phyloP scores from a whole-genome alignment of 2,797 vertebrate species.

The Acridotheres tristis region DNA sequence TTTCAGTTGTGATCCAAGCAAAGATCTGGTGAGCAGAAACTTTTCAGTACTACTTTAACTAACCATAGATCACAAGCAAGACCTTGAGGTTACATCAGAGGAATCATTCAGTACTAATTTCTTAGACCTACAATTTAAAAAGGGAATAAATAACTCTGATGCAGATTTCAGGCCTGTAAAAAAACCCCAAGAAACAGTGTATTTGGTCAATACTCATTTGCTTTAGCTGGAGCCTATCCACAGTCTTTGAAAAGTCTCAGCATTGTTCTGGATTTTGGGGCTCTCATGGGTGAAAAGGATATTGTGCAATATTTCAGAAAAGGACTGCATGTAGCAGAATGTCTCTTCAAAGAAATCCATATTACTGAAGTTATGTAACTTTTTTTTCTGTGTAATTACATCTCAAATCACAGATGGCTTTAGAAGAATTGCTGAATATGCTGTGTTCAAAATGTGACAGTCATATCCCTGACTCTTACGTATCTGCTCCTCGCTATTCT shows the following conservation, averaged over 20 bases:
- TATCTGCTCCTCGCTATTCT: neutral
- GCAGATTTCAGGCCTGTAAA: neutral
- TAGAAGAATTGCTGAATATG: neutral
- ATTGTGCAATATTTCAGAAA: neutral
- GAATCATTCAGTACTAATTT: neutral
- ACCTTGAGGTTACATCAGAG: neutral
- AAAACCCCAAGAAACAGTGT: neutral
- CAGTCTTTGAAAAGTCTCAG: neutral
- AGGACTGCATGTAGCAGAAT: accelerated
- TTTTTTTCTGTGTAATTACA: neutral
- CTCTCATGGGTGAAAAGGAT: neutral
- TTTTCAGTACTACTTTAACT: neutral
- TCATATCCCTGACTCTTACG: neutral
- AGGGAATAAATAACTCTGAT: accelerated
- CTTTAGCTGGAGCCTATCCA: neutral
- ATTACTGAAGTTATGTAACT: neutral
- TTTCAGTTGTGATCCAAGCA: neutral
- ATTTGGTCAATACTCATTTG: neutral
- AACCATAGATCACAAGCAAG: neutral
- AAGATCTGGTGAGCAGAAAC: neutral
- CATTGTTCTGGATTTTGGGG: neutral
- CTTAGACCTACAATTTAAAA: neutral
- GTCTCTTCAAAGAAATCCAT: neutral
- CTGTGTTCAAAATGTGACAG: neutral
- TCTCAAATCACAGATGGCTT: neutral